Conservation (phyloP, 2,113 vertebrate species). For the Pycnonotus jocosus region DNA sequence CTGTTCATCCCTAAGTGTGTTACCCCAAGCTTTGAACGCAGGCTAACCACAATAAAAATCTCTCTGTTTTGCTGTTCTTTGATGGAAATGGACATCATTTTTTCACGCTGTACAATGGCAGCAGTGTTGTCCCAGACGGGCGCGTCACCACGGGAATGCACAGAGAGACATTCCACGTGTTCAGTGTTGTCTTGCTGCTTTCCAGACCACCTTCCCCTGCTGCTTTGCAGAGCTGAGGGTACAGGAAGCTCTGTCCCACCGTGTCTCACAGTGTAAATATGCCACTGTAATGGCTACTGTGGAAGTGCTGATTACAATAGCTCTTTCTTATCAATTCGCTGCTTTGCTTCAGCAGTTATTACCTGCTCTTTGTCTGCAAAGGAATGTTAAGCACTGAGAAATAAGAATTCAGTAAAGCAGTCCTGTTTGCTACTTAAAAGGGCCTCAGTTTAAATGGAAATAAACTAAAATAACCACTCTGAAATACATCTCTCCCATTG, state of each 20-base stretch:
- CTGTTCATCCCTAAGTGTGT: slow-evolving; percentile 50
- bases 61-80: slow-evolving; percentile 16
- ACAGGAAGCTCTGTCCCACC: background rate
- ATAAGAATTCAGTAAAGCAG: background rate
- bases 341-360: background rate
- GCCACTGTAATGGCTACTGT: background rate
- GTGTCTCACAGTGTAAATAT: background rate
- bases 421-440: background rate
- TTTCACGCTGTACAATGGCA: slow-evolving; percentile 37
- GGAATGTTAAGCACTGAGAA: background rate
- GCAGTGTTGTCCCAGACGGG: background rate
- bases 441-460: background rate
- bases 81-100: slow-evolving; percentile 26
- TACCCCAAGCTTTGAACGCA: slow-evolving; percentile 38
- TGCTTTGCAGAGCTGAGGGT: background rate
- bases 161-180: background rate
- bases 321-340: background rate
- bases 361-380: background rate
- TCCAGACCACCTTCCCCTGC: background rate
- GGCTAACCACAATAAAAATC: slow-evolving; percentile 51
- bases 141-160: background rate
- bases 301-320: background rate
- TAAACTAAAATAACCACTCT: background rate
- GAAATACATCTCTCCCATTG: background rate
- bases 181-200: background rate